A percentile compares a stretch with the other conserved stretches of the same genome.
Evolutionary conservation across 35 echinoderm and acorn worm species (phyloP).

Genomic region (Apostichopus californicus): DNA sequence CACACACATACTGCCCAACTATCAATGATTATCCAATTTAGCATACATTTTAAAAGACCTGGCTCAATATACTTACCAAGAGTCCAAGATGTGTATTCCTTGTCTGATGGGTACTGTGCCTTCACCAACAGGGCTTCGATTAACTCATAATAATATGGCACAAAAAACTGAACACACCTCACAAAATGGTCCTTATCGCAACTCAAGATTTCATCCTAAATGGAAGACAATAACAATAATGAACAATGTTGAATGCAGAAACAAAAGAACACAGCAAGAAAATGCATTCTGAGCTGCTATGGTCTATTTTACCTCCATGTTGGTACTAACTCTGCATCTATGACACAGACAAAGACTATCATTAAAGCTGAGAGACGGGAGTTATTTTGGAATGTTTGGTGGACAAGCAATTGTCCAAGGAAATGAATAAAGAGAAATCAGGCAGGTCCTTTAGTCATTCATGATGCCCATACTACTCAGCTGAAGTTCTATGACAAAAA

Average conservation of each 20-base stretch:
- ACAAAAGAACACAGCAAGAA: too few relatives aligned
- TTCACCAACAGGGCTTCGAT: slow-evolving; percentile 87
- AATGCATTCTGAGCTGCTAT: too few relatives aligned
- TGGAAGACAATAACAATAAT: neutral
- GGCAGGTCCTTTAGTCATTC: too few relatives aligned
- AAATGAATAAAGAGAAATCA: too few relatives aligned
- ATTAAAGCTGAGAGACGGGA: too few relatives aligned
- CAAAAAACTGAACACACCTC: slow-evolving; percentile 69
- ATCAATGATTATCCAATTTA: neutral
- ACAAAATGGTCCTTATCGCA: slow-evolving; percentile 75
- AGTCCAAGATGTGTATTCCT: slow-evolving; percentile 85
- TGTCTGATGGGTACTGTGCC: slow-evolving; percentile 91
- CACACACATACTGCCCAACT: too few relatives aligned
- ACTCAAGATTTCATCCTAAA: slow-evolving; percentile 90
- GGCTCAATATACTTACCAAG: slow-evolving; percentile 59
- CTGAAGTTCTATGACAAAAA: too few relatives aligned
- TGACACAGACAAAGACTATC: neutral
- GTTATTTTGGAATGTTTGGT: too few relatives aligned
- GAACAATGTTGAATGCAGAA: too few relatives aligned
- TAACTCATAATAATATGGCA: slow-evolving; percentile 82
- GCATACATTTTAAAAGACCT: neutral
- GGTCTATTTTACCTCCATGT: too few relatives aligned
- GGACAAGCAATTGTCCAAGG: too few relatives aligned
- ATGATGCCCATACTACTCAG: too few relatives aligned
- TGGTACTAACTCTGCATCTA: neutral